Percentiles rank a stretch among this genome's conserved stretches.
phyloP scores from a whole-genome alignment of 2,888 invertebrate genomes.

The Agrotis ipsilon region DNA sequence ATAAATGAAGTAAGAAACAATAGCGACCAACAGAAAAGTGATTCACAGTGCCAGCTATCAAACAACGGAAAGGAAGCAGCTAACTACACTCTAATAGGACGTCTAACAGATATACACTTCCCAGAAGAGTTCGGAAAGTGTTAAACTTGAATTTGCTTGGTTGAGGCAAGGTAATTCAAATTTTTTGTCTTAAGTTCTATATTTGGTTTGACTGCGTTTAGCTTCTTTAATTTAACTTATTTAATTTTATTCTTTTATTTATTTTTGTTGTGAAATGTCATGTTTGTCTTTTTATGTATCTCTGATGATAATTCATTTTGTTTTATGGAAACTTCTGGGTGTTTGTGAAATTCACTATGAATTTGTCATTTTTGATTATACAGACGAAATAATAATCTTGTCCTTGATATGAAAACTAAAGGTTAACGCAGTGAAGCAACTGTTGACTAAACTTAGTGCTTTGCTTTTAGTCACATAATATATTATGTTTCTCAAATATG shows the following conservation, averaged over 20 bases:
- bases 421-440: too few species aligned
- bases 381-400: too few species aligned
- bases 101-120: slow-evolving; percentile 82
- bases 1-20: slow-evolving; percentile 80
- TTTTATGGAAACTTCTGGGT: background rate
- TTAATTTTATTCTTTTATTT: background rate
- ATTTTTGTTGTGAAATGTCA: slow-evolving; percentile 32
- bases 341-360: background rate
- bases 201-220: slow-evolving; percentile 74
- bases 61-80: slow-evolving; percentile 86
- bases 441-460: too few species aligned
- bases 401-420: too few species aligned
- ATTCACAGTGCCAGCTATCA: slow-evolving; percentile 90
- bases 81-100: slow-evolving; percentile 87
- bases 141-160: slow-evolving; percentile 71
- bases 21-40: slow-evolving; percentile 86
- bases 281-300: slow-evolving; percentile 23
- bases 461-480: too few species aligned
- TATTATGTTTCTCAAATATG: too few species aligned
- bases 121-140: slow-evolving; percentile 67
- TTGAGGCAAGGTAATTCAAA: slow-evolving; percentile 67
- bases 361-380: too few species aligned
- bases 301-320: background rate
- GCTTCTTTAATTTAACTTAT: slow-evolving; percentile 14
- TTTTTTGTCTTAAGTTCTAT: slow-evolving; percentile 70